A percentile compares a stretch with the other conserved stretches of the same genome.
phyloP scores from a whole-genome alignment of 2,888 invertebrate species.

The Meandrusa payeni region DNA sequence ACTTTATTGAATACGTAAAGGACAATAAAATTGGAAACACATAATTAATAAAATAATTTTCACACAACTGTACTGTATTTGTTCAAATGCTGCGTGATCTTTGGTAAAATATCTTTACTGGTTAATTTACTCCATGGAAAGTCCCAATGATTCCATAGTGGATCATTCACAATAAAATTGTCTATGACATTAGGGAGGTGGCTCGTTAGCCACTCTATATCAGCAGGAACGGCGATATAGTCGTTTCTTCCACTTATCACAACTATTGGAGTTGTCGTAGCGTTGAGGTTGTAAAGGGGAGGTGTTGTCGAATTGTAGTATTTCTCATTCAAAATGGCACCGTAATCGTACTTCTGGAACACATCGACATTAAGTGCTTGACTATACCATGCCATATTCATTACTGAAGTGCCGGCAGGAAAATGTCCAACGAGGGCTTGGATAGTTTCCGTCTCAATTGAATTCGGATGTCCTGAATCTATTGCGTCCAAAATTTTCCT shows the following conservation, averaged over 20 bases:
- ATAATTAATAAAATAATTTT: no score
- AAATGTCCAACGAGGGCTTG: conserved; percentile 36
- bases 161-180: conserved; percentile 11
- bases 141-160: conserved; percentile 43
- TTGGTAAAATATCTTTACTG: conserved; percentile 1
- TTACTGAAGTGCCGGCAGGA: conserved; percentile 45
- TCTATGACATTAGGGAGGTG: conserved; percentile 39
- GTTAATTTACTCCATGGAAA: conserved; percentile 31
- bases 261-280: conserved; percentile 38
- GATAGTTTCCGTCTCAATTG: conserved; percentile 37
- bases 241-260: conserved; percentile 44
- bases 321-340: conserved; percentile 34
- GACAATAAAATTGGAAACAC: no score
- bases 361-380: conserved; percentile 34
- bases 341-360: conserved; percentile 48
- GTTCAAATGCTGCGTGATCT: conserved; percentile 3
- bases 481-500: neutral
- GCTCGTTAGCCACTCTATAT: conserved; percentile 33
- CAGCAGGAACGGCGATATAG: conserved; percentile 36
- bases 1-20: no score
- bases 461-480: conserved; percentile 8
- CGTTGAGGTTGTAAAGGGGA: conserved; percentile 43
- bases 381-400: conserved; percentile 40
- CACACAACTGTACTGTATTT: no score
- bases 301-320: conserved; percentile 38